Evolutionary conservation across 2,113 vertebrate species (phyloP), one percentile per base, ranked within the genome.

Genomic region (Proterorhinus semilunaris): DNA sequence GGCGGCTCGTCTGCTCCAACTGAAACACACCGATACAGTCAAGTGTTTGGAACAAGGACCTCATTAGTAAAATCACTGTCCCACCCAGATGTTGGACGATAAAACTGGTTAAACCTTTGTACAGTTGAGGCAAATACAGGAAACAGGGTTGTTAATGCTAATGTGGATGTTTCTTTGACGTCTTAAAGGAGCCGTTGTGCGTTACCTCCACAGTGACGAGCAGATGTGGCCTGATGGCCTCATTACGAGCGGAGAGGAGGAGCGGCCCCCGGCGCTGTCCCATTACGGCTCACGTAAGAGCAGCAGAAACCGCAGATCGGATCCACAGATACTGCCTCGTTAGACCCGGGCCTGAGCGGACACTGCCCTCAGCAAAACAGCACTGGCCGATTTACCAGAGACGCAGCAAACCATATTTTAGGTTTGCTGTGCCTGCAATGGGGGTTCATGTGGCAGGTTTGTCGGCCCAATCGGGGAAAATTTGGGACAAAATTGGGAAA

Each of bases 1-100:
- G 98, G 1, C 91, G 95, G 61, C 95, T 96, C 77, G 93, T 96
- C 5, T 91, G 90, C 65, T 95, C 92, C 80, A 98, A 94, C 98
- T 99, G 47, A 8, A 64, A 16, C 53, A 65, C 12, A 65, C 8
- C 58, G n/a, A 54, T 10, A 58, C 7, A 15, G 17, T 42, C 55
- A 42, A 1, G 13, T 36, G 6, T 5, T 36, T 4, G 46, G 27
- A 36, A 36, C 27, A 36, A 36, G 27, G 27, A 36, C 27, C 27
- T 36, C 27, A 36, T 36, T 4, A 36, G 4, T 3, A 36, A 1
- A 36, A 36, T 36, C 2, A 36, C 27, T 36, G 27, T 36, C 27
- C 4, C 27, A 36, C 27, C 27, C 27, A 36, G 27, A 36, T 36
- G 27, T 36, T 5, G 27, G 27, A 36, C 4, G 27, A 36, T 36